Base-by-base conservation (phyloP, 2,888 invertebrate genomes). In the Hirtodrosophila histrioides region DNA sequence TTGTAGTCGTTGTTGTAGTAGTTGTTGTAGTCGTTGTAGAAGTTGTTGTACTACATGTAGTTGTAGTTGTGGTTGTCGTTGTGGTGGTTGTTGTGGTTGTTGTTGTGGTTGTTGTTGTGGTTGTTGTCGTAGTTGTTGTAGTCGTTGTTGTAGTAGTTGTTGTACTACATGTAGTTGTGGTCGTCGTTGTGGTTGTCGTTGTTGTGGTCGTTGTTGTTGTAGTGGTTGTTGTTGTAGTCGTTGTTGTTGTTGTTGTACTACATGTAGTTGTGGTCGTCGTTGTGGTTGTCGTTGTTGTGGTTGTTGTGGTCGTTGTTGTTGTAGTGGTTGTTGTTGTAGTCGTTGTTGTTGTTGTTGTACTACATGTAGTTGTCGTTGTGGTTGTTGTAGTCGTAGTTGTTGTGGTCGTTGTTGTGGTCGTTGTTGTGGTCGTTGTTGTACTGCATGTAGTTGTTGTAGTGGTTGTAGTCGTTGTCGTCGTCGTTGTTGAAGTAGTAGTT, bases 371-470 rank as follows among this genome's bases (percentile, higher is more conserved):
- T n/a, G n/a, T n/a, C n/a, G n/a, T n/a, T n/a, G n/a, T 37, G 0
- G 61, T 57, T 9, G 62, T 44, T 8, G 65, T 39, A 0, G 40
- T 48, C 8, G 56, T n/a, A 8, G 63, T 35, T 7, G 56, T 11
- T 0, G 51, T 51, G 0, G 51, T 51, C 2, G 51, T 60, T 8
- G 55, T 29, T 11, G 70, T 31, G 11, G 43, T 37, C 8, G 64
- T 57, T 1, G 57, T 48, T 5, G 70, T 36, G 0, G 66, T 37
- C 1, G 60, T 27, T 3, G 61, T 51, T 0, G 49, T 50, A 0
- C 53, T 54, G 4, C 70, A 43, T 9, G 65, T 39, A 0, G 64
- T 69, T 0, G 66, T 44, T 0, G 72, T 55, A 0, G 58, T 58
- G 0, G 64, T 56, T 0, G 55, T 50, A 0, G 58, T 60, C 3